These are phyloP conservation scores for Hyles euphorbiae DNA, from an alignment of 1,140 invertebrate species.

Conservation along the genomic window DNA sequence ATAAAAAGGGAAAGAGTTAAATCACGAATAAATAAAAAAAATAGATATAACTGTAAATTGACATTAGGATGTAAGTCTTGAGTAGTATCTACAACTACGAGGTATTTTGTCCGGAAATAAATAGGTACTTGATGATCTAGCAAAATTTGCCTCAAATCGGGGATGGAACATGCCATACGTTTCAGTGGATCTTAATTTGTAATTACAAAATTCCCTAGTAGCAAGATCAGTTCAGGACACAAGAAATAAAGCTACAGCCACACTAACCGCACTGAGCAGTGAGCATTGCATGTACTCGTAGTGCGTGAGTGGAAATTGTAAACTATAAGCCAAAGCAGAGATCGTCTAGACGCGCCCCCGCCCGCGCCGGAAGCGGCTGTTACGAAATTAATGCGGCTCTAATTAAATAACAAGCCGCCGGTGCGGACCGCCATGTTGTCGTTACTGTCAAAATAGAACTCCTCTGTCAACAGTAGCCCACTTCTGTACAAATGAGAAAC, in stretches of 20 bases:
- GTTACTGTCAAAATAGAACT: constrained; percentile 53
- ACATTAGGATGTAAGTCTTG: too few species aligned
- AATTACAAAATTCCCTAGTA: too few species aligned
- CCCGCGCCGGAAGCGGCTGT: constrained; percentile 57
- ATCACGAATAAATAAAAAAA: not conserved
- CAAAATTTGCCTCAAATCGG: too few species aligned
- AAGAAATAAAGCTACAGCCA: too few species aligned
- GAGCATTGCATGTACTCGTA: not conserved
- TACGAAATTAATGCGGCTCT: constrained; percentile 64
- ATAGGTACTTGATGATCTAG: too few species aligned
- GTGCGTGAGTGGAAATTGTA: constrained; percentile 7
- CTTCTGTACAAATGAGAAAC: constrained; percentile 8
- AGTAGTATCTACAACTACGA: too few species aligned
- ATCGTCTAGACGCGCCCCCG: constrained; percentile 47
- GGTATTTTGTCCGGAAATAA: too few species aligned
- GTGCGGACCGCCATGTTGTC: constrained; percentile 32
- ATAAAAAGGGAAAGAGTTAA: not conserved
- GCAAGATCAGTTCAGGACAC: too few species aligned
- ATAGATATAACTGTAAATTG: not conserved
- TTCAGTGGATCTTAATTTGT: too few species aligned
- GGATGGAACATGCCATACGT: too few species aligned
- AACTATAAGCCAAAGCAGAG: constrained; percentile 8
- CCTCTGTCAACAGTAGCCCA: constrained; percentile 27
- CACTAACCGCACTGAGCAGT: too few species aligned
- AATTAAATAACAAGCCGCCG: constrained; percentile 62